Conservation (phyloP, 2,888 invertebrate genomes). For the Acronicta aceris region DNA sequence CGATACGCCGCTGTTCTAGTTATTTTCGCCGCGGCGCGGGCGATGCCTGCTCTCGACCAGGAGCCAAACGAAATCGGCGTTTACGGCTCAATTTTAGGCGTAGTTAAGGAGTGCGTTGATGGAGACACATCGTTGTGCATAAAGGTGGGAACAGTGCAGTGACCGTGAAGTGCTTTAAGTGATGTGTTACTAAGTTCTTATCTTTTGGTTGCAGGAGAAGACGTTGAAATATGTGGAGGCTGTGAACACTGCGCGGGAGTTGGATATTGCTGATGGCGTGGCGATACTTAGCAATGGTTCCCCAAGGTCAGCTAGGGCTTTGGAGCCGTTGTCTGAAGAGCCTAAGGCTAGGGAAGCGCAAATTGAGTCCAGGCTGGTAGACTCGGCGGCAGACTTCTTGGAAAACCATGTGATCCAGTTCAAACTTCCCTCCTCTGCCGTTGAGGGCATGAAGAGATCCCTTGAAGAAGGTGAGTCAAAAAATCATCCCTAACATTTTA, state of each 20-base stretch:
- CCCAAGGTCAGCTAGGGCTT: constrained; percentile 89
- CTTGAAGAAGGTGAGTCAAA: constrained; percentile 93
- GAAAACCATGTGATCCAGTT: constrained; percentile 95
- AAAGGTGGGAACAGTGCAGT: constrained; percentile 88
- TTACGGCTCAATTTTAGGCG: constrained; percentile 88
- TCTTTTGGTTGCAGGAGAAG: constrained; percentile 91
- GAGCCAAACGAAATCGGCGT: constrained; percentile 84
- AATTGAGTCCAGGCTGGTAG: constrained; percentile 93
- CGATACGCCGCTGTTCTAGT: constrained; percentile 84
- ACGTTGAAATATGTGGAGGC: constrained; percentile 92
- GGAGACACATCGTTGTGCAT: constrained; percentile 92
- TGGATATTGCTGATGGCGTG: constrained; percentile 90
- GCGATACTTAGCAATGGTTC: constrained; percentile 85
- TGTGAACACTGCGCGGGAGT: constrained; percentile 86
- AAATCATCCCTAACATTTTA: neutral
- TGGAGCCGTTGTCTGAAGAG: constrained; percentile 92
- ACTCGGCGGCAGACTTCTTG: constrained; percentile 93
- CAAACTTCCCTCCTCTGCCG: constrained; percentile 92
- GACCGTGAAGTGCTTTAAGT: constrained; percentile 64
- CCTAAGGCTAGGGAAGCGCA: constrained; percentile 92
- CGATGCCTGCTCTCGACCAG: constrained; percentile 87
- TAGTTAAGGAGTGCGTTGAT: constrained; percentile 92
- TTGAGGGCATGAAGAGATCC: constrained; percentile 93
- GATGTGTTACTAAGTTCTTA: constrained; percentile 67
- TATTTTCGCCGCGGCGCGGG: constrained; percentile 83